Evolutionary conservation across 2,113 vertebrate species (phyloP).

Genomic region (Pachycephala philippinensis): DNA sequence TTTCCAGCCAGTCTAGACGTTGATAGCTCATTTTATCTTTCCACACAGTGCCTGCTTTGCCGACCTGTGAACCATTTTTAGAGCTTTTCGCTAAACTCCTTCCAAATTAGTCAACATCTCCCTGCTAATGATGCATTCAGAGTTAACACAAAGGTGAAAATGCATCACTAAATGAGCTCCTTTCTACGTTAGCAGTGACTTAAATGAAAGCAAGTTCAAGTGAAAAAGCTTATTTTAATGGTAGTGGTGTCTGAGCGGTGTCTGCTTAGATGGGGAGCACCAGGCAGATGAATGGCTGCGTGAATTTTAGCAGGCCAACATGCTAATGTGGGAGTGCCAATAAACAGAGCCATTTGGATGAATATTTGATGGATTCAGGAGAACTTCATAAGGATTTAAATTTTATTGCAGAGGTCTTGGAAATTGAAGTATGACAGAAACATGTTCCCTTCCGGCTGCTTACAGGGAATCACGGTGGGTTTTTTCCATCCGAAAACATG

Average conservation of each 20-base stretch:
- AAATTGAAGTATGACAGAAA: not conserved
- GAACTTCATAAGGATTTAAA: not conserved
- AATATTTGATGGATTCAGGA: not conserved
- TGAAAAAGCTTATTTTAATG: conserved; percentile 6
- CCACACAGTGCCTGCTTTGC: not conserved
- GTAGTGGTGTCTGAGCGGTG: not conserved
- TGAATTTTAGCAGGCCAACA: not conserved
- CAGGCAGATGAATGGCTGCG: not conserved
- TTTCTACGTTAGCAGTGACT: not conserved
- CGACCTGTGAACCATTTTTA: not conserved
- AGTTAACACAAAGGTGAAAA: conserved; percentile 53
- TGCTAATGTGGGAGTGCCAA: not conserved
- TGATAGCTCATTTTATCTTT: conserved; percentile 21
- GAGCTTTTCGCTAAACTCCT: conserved; percentile 42
- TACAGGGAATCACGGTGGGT: rapidly evolving
- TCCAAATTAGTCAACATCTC: conserved; percentile 64
- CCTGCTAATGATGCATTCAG: conserved; percentile 54
- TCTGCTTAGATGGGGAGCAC: not conserved
- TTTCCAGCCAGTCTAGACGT: not conserved
- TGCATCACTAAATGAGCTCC: conserved; percentile 37
- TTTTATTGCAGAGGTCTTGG: not conserved
- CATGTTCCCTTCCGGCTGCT: rapidly evolving
- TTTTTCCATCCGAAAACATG: not conserved
- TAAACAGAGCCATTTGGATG: not conserved
- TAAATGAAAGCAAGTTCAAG: conserved; percentile 42